phyloP scores from a whole-genome alignment of 2,113 vertebrate species.

The Cricetomys ansorgei region DNA sequence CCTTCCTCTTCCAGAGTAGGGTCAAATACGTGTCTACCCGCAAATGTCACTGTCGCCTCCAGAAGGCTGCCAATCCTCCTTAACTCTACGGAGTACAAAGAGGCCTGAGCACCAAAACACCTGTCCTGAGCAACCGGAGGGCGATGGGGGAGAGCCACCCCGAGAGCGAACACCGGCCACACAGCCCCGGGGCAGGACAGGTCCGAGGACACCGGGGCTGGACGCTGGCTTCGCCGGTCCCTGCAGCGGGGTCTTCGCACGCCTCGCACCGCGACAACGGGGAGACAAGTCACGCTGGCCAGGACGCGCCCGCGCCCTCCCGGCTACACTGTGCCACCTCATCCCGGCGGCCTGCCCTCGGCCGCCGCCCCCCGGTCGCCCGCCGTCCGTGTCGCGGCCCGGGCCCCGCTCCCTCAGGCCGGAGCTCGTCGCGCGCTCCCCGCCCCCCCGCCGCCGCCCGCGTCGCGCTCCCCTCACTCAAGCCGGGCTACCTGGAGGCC shows the following conservation, averaged over 20 bases:
- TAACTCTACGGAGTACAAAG: conserved; percentile 56
- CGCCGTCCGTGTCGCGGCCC: neutral
- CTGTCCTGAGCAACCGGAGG: conserved; percentile 61
- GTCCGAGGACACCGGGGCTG: neutral
- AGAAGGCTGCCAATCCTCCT: conserved; percentile 47
- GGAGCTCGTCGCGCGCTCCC: neutral
- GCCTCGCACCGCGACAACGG: neutral
- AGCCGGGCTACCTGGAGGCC: conserved; percentile 93
- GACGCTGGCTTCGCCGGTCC: neutral
- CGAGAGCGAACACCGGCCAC: neutral
- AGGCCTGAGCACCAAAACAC: conserved; percentile 57
- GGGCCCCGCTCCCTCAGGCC: neutral
- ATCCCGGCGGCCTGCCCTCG: conserved; percentile 11
- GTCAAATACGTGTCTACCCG: conserved; percentile 37
- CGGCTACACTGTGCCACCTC: conserved; percentile 56
- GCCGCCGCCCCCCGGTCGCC: neutral
- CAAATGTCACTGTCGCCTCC: conserved; percentile 61
- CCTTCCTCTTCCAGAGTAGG: conserved; percentile 42
- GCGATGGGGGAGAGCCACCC: neutral
- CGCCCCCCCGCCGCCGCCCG: conserved; percentile 30
- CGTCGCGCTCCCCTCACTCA: conserved; percentile 49
- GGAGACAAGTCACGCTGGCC: neutral
- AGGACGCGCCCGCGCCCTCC: conserved; percentile 13
- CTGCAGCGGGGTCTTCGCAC: neutral
- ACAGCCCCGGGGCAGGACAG: neutral